phyloP scores from a whole-genome alignment of 30 jellyfish, hydroid and myxozoan genomes.

The Pelagia noctiluca region DNA sequence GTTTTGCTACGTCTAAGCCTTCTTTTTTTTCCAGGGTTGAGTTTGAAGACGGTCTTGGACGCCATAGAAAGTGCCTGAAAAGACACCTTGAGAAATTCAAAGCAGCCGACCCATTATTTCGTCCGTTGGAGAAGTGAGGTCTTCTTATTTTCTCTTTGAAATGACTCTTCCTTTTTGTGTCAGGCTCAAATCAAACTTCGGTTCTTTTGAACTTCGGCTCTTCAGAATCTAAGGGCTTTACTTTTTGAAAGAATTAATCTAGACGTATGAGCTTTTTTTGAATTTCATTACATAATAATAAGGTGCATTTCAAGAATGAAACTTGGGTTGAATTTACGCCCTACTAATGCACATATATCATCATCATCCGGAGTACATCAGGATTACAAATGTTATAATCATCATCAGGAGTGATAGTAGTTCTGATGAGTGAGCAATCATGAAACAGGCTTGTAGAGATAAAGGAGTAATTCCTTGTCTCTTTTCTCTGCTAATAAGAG shows the following conservation, averaged over 20 bases:
- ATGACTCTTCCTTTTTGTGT: not conserved
- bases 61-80: slow-evolving; percentile 60
- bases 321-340: no score
- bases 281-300: no score
- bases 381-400: no score
- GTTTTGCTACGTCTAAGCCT: not conserved
- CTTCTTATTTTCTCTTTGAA: not conserved
- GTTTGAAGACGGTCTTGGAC: slow-evolving; percentile 72
- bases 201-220: not conserved
- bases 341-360: no score
- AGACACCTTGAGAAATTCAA: slow-evolving; percentile 55
- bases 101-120: slow-evolving; percentile 48
- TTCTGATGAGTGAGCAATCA: no score
- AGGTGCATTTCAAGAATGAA: not conserved
- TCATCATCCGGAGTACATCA: no score
- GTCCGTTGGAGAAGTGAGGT: slow-evolving; percentile 50
- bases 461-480: not conserved
- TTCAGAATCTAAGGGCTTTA: no score
- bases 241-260: no score
- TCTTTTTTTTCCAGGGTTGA: slow-evolving; percentile 58
- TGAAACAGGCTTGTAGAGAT: not conserved
- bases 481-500: not conserved
- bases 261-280: not conserved
- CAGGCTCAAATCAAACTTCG: not conserved
- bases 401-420: no score